These are phyloP conservation scores for Amphipoea lucens DNA, from an alignment of 2,888 invertebrate genomes.

Conservation along the genomic window DNA sequence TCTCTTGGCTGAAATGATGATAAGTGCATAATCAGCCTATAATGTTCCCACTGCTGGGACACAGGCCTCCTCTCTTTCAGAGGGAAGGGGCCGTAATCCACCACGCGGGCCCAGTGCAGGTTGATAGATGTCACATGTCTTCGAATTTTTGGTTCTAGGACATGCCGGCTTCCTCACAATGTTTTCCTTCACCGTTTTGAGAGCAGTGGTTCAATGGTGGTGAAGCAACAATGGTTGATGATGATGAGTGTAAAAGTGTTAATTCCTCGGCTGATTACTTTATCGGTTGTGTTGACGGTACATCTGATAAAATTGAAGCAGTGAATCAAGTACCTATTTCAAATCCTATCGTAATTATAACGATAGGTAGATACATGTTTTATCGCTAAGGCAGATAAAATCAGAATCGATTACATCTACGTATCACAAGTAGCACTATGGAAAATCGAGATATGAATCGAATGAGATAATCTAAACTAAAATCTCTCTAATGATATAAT, in stretches of 20 bases:
- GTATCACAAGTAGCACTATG: conserved; percentile 58
- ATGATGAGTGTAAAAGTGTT: too few species aligned
- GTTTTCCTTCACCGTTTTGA: too few species aligned
- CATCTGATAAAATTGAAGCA: conserved; percentile 28
- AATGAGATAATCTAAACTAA: conserved; percentile 23
- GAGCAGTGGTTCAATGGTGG: not conserved
- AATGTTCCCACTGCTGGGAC: too few species aligned
- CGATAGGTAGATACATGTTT: not conserved
- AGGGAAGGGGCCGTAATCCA: too few species aligned
- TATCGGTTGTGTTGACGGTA: not conserved
- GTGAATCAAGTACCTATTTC: conserved; percentile 14
- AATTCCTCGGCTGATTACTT: not conserved
- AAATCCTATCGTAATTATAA: conserved; percentile 30
- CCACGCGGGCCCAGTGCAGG: too few species aligned
- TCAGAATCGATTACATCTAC: conserved; percentile 50
- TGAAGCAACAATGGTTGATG: too few species aligned
- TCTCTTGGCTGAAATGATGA: not conserved
- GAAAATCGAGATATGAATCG: conserved; percentile 32
- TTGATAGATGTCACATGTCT: too few species aligned
- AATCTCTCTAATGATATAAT: conserved; percentile 15
- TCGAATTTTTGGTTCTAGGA: too few species aligned
- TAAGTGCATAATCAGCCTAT: too few species aligned
- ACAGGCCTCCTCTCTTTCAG: too few species aligned
- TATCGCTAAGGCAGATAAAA: conserved; percentile 44
- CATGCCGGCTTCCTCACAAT: too few species aligned